These are phyloP conservation scores for Oreamnos americanus DNA, from an alignment of 2,113 vertebrate species.

Conservation along the genomic window DNA sequence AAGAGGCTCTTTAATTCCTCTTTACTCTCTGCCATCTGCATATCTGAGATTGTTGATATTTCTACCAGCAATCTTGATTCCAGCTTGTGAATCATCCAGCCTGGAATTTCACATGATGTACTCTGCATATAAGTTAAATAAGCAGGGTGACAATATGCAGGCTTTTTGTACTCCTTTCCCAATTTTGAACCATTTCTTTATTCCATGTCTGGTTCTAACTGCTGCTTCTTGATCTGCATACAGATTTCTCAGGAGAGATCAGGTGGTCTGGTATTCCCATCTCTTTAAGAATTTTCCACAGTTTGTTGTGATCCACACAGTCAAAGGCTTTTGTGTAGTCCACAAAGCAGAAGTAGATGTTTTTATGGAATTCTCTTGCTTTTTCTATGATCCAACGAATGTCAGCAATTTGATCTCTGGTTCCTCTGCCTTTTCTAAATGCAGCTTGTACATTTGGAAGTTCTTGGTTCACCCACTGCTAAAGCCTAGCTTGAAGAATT, in stretches of 20 bases:
- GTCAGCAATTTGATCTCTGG: background rate
- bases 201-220: background rate
- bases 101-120: background rate
- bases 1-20: background rate
- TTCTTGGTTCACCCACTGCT: background rate
- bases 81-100: background rate
- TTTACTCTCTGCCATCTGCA: background rate
- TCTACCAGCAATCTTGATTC: background rate
- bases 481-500: background rate
- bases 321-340: background rate
- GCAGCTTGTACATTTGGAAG: background rate
- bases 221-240: background rate
- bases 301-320: background rate
- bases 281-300: background rate
- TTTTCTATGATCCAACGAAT: background rate
- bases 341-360: background rate
- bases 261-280: background rate
- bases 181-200: background rate
- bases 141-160: background rate
- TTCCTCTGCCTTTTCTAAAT: background rate
- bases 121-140: background rate
- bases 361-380: background rate
- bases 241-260: background rate
- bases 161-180: background rate
- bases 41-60: background rate